Conservation (phyloP, 2,888 invertebrate genomes). For the Phalangium opilio region DNA sequence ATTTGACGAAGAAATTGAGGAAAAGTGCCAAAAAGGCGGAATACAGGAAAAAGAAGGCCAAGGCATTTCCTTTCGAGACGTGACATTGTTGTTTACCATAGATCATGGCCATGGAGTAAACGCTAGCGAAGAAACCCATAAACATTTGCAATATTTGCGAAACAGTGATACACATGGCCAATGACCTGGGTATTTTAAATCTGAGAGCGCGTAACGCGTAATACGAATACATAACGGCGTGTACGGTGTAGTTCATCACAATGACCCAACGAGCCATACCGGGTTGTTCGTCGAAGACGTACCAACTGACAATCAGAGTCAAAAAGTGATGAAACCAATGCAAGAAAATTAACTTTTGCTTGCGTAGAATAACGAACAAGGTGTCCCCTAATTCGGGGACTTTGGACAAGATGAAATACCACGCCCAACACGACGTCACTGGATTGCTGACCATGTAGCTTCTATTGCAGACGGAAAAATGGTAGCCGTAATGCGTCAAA, state of each 20-base stretch:
- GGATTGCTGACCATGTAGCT: constrained; percentile 18
- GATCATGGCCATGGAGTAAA: too few relatives aligned
- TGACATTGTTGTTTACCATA: too few relatives aligned
- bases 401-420: constrained; percentile 36
- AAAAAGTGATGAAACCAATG: constrained; percentile 97
- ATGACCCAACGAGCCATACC: constrained; percentile 61
- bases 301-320: constrained; percentile 87
- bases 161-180: constrained; percentile 77
- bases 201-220: constrained; percentile 72
- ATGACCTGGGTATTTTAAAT: constrained; percentile 53
- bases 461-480: constrained; percentile 33
- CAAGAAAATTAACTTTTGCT: constrained; percentile 82
- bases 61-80: too few relatives aligned
- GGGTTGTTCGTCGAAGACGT: constrained; percentile 42
- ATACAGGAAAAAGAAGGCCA: too few relatives aligned
- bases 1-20: too few relatives aligned
- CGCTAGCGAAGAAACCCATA: constrained; percentile 71
- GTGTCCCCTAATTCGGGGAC: constrained; percentile 87
- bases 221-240: constrained; percentile 79
- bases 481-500: constrained; percentile 30
- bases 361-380: constrained; percentile 69
- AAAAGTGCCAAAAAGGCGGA: too few relatives aligned
- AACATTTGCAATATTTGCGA: constrained; percentile 86
- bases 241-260: constrained; percentile 84
- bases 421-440: constrained; percentile 36